Evolutionary conservation across 2,888 invertebrate species (phyloP), one percentile per base, ranked within the genome.

Genomic region (Sphecodes monilicornis): DNA sequence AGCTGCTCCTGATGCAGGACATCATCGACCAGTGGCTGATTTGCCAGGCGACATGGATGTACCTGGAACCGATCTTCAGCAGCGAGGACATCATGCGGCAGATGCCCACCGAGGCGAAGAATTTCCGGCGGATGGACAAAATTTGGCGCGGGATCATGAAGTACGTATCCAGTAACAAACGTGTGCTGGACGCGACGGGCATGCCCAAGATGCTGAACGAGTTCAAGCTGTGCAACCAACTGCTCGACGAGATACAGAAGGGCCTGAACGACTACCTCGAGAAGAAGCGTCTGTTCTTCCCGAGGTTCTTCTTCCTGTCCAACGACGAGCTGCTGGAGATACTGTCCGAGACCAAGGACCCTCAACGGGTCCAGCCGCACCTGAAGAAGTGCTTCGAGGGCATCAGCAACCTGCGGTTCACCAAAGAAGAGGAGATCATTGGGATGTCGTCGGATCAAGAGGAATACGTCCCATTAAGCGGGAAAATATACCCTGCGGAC

Each of bases 31-130:
- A 98, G 86, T 99, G 99, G 99, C 95, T 99, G 0, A 96, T 96
- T 95, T 97, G 97, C 84, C 99, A 99, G 96, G 97, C 97, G 0
- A 98, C 98, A 0, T 99, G 99, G 99, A 98, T 99, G 96, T 99
- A 99, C 94, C 95, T 99, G 86, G 99, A 99, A 93, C 99, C 99
- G 0, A 99, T 99, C 92, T 99, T 99, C 95, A 98, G 98, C 73
- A 99, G 99, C 0, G 99, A 99, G 93, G 99, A 99, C 95, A 99
- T 99, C 82, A 98, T 98, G 97, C 96, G 99, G 11, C 99, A 99
- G 95, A 99, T 99, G 99, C 99, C 99, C 0, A 97, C 97, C 0
- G 99, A 99, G 93, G 98, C 98, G 0, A 96, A 98, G 41, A 98
- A 98, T 94, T 99, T 99, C 95, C 97, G 98, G 92, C 96, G 97